Evolutionary conservation across 2,113 vertebrate genomes (phyloP).

Genomic region (Chrysochloris asiatica): DNA sequence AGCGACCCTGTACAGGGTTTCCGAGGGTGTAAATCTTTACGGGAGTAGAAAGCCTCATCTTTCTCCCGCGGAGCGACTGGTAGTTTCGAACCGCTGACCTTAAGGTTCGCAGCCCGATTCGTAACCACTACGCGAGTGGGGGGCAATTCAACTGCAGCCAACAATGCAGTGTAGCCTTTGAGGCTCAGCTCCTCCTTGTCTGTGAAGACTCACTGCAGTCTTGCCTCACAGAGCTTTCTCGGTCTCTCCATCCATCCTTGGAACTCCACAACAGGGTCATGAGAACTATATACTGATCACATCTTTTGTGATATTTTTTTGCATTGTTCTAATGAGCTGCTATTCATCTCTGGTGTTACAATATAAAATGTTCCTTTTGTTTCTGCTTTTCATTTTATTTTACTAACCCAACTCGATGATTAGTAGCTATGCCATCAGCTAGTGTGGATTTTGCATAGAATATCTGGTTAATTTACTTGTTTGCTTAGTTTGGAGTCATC

Average conservation of each 20-base stretch:
- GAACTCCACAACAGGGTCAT: background rate
- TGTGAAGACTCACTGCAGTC: background rate
- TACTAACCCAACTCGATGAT: too few relatives aligned
- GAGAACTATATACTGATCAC: background rate
- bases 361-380: background rate
- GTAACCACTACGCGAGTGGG: too few relatives aligned
- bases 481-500: background rate
- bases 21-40: too few relatives aligned
- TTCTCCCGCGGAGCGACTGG: too few relatives aligned
- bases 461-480: background rate
- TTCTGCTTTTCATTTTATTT: background rate
- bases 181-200: too few relatives aligned
- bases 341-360: background rate
- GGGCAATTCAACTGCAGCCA: too few relatives aligned
- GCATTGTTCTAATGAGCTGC: fast-evolving
- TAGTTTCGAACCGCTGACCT: too few relatives aligned
- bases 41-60: too few relatives aligned
- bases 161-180: too few relatives aligned
- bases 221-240: background rate
- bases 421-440: background rate
- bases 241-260: background rate
- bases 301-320: background rate
- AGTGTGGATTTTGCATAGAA: background rate
- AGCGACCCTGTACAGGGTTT: too few relatives aligned
- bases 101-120: too few relatives aligned